These are phyloP conservation scores for Boloria euphrosyne DNA, from an alignment of 2,888 invertebrate species.

Conservation along the genomic window DNA sequence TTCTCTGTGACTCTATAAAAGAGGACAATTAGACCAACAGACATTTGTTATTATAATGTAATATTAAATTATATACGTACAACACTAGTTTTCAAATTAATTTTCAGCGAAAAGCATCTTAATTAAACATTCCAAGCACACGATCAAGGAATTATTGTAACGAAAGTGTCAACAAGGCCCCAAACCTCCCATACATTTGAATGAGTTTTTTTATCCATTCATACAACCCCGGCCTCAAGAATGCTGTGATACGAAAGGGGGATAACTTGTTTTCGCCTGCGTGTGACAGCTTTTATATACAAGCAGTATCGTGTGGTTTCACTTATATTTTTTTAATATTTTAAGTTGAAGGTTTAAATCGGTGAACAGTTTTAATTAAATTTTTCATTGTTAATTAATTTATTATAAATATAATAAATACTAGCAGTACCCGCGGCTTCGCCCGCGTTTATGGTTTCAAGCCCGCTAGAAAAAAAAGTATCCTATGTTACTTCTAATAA, in stretches of 20 bases:
- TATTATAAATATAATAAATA: no score
- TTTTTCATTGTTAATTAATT: no score
- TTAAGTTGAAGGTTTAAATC: background rate
- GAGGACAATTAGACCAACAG: no score
- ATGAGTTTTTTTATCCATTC: constrained; percentile 18
- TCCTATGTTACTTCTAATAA: no score
- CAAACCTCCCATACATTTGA: constrained; percentile 15
- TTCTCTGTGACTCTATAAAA: no score
- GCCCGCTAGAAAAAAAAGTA: no score
- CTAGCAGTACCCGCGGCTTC: no score
- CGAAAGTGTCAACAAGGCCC: constrained; percentile 16
- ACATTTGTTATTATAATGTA: background rate
- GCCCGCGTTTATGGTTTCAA: no score
- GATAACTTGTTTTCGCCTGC: constrained; percentile 10
- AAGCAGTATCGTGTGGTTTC: background rate
- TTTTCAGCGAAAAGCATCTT: background rate
- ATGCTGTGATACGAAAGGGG: constrained; percentile 9
- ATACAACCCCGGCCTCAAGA: constrained; percentile 17
- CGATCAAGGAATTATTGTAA: background rate
- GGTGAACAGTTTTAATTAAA: background rate
- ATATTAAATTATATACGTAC: background rate
- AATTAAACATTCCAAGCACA: constrained; percentile 12
- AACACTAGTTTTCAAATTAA: background rate
- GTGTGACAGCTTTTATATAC: constrained; percentile 3
- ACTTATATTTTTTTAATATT: background rate